A percentile compares a stretch with the other conserved stretches of the same genome.
These are phyloP conservation scores for Thalpophila matura DNA, from an alignment of 2,888 invertebrate species.

Conservation along the genomic window DNA sequence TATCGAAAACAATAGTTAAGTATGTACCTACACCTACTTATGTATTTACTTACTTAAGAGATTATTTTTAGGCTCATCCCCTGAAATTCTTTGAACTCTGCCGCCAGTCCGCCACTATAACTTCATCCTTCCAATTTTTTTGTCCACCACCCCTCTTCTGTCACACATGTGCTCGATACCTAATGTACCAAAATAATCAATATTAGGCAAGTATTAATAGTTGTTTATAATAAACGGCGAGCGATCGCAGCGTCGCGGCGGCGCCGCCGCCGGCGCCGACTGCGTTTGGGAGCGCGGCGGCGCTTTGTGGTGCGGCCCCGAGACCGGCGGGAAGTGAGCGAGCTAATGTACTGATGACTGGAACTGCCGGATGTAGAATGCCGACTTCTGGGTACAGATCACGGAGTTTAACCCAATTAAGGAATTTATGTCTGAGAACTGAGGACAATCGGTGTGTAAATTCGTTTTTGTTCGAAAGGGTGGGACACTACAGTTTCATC, in stretches of 20 bases:
- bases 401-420: constrained; percentile 27
- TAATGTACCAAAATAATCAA: constrained; percentile 70
- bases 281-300: constrained; percentile 62
- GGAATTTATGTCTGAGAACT: neutral
- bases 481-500: neutral
- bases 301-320: constrained; percentile 54
- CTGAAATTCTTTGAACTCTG: neutral
- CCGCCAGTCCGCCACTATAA: neutral
- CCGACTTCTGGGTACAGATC: constrained; percentile 22
- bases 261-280: constrained; percentile 65
- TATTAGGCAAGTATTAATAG: constrained; percentile 68
- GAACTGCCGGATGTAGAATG: constrained; percentile 1
- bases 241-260: constrained; percentile 64
- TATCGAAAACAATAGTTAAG: too few relatives aligned
- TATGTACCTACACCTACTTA: too few relatives aligned
- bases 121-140: constrained; percentile 1
- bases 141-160: constrained; percentile 23
- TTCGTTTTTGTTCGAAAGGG: neutral
- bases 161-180: constrained; percentile 43
- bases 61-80: neutral
- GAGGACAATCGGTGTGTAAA: neutral
- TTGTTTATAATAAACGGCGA: constrained; percentile 72
- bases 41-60: neutral
- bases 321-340: constrained; percentile 7
- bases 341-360: constrained; percentile 20